Evolutionary conservation across 2,797 vertebrate genomes (phyloP), one percentile per base, ranked within the genome.

Genomic region (Lepus townsendii): DNA sequence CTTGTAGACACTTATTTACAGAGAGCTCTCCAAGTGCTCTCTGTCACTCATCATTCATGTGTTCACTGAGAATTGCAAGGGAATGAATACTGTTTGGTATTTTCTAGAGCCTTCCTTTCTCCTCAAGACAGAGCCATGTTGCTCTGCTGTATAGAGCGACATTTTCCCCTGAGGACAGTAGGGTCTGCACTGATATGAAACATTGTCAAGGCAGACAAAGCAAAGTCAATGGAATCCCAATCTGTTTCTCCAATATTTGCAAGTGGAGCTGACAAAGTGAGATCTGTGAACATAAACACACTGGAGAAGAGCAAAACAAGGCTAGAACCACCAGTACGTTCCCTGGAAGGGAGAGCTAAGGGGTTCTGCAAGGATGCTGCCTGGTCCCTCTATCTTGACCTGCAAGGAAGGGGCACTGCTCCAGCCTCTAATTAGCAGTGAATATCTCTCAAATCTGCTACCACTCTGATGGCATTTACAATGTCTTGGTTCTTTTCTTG

Each of bases 161-260:
- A 6, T 32, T 90, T 82, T 91, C 77, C 24, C 35, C 63, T 22
- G 13, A 88, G 93, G 63, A 76, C 12, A 63, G 69, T 7, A 24
- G 8, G 42, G 47, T 50, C 42, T 65, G 14, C 7, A 62, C n/a
- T 42, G n/a, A 0, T 85, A 72, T 1, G 63, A 91, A 79, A 93
- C n/a, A 3, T 0, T 0, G 0, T 69, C 42, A 63, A 0, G 14
- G 27, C 3, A 5, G 1, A n/a, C 52, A 77, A 92, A 9, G 66
- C 85, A 84, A 19, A 32, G 80, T 89, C 93, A 77, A 22, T 20
- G 32, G 82, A 96, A 94, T 16, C 0, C 0, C 0, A 0, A 19
- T 72, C 5, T 22, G 79, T 0, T 78, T 22, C 32, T 7, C 17
- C 50, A 22, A 52, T 86, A 86, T 84, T 57, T 73, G 35, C 6